phyloP scores from a whole-genome alignment of 2,113 vertebrate species.

The Illadopsis cleaveri region DNA sequence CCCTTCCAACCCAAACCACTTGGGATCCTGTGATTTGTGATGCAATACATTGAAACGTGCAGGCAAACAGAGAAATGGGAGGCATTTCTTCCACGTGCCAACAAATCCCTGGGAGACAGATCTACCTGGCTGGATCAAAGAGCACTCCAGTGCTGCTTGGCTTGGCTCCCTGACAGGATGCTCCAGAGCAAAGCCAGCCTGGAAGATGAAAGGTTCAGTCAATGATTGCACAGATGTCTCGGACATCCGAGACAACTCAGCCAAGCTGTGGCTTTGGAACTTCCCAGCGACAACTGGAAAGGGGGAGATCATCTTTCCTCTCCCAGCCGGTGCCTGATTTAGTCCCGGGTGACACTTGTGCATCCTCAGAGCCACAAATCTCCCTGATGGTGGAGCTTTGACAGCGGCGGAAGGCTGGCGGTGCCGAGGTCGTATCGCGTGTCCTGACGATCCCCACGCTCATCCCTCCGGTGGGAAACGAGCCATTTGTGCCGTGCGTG shows the following conservation, averaged over 20 bases:
- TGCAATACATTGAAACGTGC: rapidly evolving
- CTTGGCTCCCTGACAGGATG: neutral
- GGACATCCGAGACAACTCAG: neutral
- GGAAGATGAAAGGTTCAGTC: neutral
- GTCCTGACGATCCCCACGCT: neutral
- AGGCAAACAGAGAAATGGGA: neutral
- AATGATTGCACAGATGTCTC: neutral
- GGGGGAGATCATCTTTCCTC: neutral
- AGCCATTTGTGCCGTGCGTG: neutral
- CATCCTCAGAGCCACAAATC: neutral
- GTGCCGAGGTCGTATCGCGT: neutral
- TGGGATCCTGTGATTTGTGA: neutral
- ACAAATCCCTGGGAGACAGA: neutral
- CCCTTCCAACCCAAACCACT: neutral
- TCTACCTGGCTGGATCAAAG: neutral
- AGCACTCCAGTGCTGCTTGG: neutral
- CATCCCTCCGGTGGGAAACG: neutral
- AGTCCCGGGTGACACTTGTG: neutral
- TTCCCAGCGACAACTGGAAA: neutral
- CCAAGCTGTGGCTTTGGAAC: neutral
- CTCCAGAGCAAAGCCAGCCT: neutral
- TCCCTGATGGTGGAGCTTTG: neutral
- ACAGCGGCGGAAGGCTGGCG: neutral
- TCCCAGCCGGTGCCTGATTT: neutral
- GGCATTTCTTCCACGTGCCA: neutral